Percentiles rank a stretch among this genome's conserved stretches.
phyloP scores from a whole-genome alignment of 2,888 invertebrate species.

The Drosophila mulleri region DNA sequence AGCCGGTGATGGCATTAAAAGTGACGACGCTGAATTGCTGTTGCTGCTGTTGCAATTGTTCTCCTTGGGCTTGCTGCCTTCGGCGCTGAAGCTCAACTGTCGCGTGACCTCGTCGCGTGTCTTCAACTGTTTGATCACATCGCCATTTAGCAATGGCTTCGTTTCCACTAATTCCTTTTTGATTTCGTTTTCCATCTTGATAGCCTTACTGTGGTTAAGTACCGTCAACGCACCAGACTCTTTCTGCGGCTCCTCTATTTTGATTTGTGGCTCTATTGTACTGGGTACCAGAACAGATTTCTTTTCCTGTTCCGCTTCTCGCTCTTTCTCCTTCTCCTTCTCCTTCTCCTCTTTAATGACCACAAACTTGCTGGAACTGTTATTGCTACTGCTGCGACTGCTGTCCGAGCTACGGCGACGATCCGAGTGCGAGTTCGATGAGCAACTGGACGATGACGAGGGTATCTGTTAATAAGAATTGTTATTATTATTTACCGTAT shows the following conservation, averaged over 20 bases:
- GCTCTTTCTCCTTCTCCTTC: slow-evolving; percentile 23
- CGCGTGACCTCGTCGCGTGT: slow-evolving; percentile 83
- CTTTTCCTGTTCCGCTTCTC: slow-evolving; percentile 14
- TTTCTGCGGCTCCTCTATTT: slow-evolving; percentile 33
- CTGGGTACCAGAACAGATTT: slow-evolving; percentile 14
- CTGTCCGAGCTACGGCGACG: slow-evolving; percentile 82
- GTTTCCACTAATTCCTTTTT: slow-evolving; percentile 53
- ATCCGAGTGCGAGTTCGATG: slow-evolving; percentile 70
- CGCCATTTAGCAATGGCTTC: slow-evolving; percentile 59
- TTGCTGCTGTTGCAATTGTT: slow-evolving; percentile 28
- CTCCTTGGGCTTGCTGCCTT: slow-evolving; percentile 34
- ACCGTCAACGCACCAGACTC: slow-evolving; percentile 30
- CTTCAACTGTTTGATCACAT: slow-evolving; percentile 58
- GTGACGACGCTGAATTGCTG: slow-evolving; percentile 26
- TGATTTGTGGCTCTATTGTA: slow-evolving; percentile 49
- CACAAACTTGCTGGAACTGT: slow-evolving; percentile 44
- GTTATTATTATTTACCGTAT: background rate
- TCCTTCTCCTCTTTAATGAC: slow-evolving; percentile 47
- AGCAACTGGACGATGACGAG: slow-evolving; percentile 69
- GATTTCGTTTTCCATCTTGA: slow-evolving; percentile 57
- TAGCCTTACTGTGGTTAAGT: slow-evolving; percentile 49
- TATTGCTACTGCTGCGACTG: slow-evolving; percentile 79
- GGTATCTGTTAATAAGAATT: slow-evolving; percentile 41
- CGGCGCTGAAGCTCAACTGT: slow-evolving; percentile 78
- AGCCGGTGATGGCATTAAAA: slow-evolving; percentile 78